Conservation (phyloP, 2,113 vertebrate genomes). For the Columbina picui region DNA sequence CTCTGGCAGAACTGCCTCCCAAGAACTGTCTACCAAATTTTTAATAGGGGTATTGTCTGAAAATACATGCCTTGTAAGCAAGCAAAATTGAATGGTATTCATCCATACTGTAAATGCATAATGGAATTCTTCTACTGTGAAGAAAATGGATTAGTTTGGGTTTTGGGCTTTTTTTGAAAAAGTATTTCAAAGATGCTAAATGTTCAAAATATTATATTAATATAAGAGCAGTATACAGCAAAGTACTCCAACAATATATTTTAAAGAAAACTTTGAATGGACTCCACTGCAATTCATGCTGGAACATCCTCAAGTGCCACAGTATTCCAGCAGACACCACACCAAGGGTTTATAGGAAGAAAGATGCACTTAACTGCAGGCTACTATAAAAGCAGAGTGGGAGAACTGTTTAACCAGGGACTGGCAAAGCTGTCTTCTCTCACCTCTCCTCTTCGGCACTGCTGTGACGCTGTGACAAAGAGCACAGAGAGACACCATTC, state of each 20-base stretch:
- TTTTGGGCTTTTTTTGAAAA: background rate
- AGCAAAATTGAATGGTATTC: background rate
- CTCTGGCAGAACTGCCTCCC: conserved; percentile 23
- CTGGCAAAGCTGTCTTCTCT: background rate
- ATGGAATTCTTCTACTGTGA: background rate
- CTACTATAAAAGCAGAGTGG: background rate
- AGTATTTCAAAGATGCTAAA: background rate
- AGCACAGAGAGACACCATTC: background rate
- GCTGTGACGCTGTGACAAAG: accelerated
- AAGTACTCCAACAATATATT: background rate
- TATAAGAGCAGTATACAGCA: background rate
- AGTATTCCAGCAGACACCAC: background rate
- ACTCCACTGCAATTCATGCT: background rate
- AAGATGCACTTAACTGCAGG: background rate
- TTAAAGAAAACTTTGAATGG: background rate
- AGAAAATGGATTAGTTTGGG: background rate
- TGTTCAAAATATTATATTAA: background rate
- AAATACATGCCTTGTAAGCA: conserved; percentile 14
- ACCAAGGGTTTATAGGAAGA: background rate
- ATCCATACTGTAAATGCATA: conserved; percentile 10
- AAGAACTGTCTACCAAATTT: background rate
- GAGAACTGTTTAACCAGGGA: background rate
- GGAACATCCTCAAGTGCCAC: background rate
- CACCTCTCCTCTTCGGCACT: background rate
- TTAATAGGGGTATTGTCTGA: conserved; percentile 28